These are phyloP conservation scores for Trichoplusia ni DNA, from an alignment of 1,140 invertebrate species.

Conservation along the genomic window DNA sequence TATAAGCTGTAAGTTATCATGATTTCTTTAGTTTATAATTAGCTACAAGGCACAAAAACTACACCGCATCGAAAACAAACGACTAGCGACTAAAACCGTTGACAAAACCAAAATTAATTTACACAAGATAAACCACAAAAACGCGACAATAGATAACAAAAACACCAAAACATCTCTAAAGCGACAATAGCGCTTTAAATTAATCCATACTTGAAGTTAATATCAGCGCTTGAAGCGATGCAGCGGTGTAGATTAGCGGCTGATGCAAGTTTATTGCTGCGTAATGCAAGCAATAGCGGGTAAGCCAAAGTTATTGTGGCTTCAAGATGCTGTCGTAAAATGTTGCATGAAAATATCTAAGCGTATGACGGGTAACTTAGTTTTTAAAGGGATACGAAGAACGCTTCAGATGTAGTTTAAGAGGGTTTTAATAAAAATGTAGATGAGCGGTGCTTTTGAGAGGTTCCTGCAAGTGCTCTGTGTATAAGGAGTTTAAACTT, in stretches of 20 bases:
- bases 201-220: slow-evolving; percentile 33
- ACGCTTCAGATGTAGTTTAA: too few species aligned
- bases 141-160: not conserved
- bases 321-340: slow-evolving; percentile 15
- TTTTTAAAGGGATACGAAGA: not conserved
- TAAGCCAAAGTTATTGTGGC: slow-evolving; percentile 24
- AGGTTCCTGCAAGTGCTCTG: too few species aligned
- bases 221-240: slow-evolving; percentile 27
- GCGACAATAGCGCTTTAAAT: slow-evolving; percentile 30
- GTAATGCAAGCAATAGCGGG: slow-evolving; percentile 35
- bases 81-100: too few species aligned
- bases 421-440: too few species aligned
- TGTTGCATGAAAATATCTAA: slow-evolving; percentile 13
- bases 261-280: slow-evolving; percentile 43
- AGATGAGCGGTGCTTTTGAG: too few species aligned
- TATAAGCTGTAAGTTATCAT: too few species aligned
- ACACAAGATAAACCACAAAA: not conserved
- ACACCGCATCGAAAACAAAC: too few species aligned
- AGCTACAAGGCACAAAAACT: too few species aligned
- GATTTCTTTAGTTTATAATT: too few species aligned
- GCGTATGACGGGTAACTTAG: not conserved
- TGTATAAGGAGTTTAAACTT: too few species aligned
- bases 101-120: too few species aligned
- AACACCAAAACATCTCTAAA: slow-evolving; percentile 17
- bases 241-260: slow-evolving; percentile 38